A percentile compares a stretch with the other conserved stretches of the same genome.
phyloP scores from a whole-genome alignment of 1,140 invertebrate genomes.

The Steinernema feltiae region DNA sequence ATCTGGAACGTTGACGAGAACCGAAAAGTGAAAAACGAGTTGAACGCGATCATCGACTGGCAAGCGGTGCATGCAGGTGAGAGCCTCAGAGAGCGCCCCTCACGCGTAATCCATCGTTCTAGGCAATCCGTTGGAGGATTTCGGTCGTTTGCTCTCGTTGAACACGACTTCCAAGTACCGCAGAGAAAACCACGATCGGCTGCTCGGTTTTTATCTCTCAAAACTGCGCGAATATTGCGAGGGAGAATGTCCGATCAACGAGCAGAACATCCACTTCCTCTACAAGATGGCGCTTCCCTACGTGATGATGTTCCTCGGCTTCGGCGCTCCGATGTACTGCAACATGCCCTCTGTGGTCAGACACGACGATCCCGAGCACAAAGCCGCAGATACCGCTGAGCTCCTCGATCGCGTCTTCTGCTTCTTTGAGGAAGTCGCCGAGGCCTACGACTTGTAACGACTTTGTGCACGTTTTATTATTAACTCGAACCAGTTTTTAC shows the following conservation, averaged over 20 bases:
- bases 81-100: not conserved
- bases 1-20: not conserved
- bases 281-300: not conserved
- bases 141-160: not conserved
- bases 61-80: not conserved
- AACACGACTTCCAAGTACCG: not conserved
- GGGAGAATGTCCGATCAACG: not conserved
- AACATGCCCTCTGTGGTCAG: not conserved
- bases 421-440: not conserved
- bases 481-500: not conserved
- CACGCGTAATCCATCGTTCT: not conserved
- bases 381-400: not conserved
- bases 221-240: not conserved
- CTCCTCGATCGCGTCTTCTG: not conserved
- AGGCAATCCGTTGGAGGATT: not conserved
- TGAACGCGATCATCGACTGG: not conserved
- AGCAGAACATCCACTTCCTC: not conserved
- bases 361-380: not conserved
- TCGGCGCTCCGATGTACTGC: not conserved
- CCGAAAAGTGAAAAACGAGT: not conserved
- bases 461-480: not conserved
- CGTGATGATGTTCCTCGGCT: conserved; percentile 4
- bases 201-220: not conserved
- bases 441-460: not conserved
- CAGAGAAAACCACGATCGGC: not conserved